Percentiles rank a stretch among this genome's conserved stretches.
Evolutionary conservation across 2,888 invertebrate species (phyloP).

Genomic region (Scaptomyza flava): DNA sequence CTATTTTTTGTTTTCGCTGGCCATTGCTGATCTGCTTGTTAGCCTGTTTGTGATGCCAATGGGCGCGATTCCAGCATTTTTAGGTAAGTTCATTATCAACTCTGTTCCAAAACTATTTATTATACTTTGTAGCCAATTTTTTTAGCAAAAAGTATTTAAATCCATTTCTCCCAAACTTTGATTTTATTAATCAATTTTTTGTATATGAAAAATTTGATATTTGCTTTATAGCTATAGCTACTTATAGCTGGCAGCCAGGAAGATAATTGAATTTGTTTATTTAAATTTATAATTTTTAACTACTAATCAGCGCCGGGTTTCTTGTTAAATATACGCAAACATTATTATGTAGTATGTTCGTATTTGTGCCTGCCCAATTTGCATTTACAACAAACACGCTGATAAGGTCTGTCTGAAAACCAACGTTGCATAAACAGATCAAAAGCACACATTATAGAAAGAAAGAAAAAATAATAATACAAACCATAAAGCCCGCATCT

Average conservation of each 20-base stretch:
- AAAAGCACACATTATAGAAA: constrained; percentile 48
- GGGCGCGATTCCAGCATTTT: constrained; percentile 96
- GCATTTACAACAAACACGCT: constrained; percentile 45
- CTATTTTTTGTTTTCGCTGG: constrained; percentile 96
- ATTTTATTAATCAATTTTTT: too few species aligned
- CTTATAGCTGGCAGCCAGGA: too few species aligned
- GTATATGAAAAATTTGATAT: too few species aligned
- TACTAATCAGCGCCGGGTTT: background rate
- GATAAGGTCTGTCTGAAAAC: constrained; percentile 49
- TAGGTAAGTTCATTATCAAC: constrained; percentile 89
- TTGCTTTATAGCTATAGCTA: too few species aligned
- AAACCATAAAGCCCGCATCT: constrained; percentile 6
- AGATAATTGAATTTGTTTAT: too few species aligned
- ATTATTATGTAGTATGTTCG: constrained; percentile 25
- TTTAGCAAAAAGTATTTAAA: too few species aligned
- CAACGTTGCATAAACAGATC: constrained; percentile 75
- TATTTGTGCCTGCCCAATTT: constrained; percentile 53
- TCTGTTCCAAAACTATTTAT: background rate
- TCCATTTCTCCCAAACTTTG: too few species aligned
- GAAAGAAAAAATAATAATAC: background rate
- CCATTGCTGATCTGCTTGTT: constrained; percentile 96
- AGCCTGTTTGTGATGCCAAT: constrained; percentile 98
- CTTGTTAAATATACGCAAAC: constrained; percentile 54
- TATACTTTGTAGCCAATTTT: background rate
- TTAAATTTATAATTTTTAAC: too few species aligned